phyloP scores from a whole-genome alignment of 2,888 invertebrate species.

The Pristionchus fissidentatus region DNA sequence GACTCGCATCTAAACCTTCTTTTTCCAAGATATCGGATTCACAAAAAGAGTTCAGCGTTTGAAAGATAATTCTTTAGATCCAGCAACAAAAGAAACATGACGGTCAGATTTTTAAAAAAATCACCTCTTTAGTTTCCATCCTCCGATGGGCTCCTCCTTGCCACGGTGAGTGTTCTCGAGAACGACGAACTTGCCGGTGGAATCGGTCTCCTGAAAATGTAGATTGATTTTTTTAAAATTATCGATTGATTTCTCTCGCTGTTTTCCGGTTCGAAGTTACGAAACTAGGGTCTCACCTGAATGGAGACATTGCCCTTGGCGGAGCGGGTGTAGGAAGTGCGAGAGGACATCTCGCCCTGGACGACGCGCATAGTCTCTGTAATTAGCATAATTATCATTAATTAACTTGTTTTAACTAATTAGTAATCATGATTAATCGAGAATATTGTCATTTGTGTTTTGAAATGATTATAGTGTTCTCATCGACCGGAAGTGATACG shows the following conservation, averaged over 20 bases:
- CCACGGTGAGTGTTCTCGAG: slow-evolving; percentile 78
- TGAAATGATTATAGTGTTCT: too few species aligned
- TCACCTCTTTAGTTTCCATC: slow-evolving; percentile 76
- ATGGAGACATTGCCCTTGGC: slow-evolving; percentile 78
- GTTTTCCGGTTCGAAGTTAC: neutral
- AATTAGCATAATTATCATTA: slow-evolving; percentile 3
- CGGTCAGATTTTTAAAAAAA: neutral
- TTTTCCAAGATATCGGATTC: too few species aligned
- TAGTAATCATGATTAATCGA: too few species aligned
- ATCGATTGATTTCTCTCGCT: neutral
- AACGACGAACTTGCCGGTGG: slow-evolving; percentile 77
- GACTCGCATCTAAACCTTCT: too few species aligned
- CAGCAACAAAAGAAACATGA: neutral
- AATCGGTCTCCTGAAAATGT: slow-evolving; percentile 76
- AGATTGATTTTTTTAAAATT: too few species aligned
- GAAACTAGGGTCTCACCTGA: slow-evolving; percentile 53
- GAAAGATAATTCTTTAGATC: neutral
- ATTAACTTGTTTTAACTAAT: too few species aligned
- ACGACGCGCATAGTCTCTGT: slow-evolving; percentile 73
- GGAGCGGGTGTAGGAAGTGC: slow-evolving; percentile 78
- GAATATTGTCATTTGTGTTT: too few species aligned
- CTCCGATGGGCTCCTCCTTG: slow-evolving; percentile 73
- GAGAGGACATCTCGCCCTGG: slow-evolving; percentile 78
- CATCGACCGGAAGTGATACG: too few species aligned
- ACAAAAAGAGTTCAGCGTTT: too few species aligned